Evolutionary conservation across 2,113 vertebrate species (phyloP), one percentile per base, ranked within the genome.

Genomic region (Dasyornis broadbenti): DNA sequence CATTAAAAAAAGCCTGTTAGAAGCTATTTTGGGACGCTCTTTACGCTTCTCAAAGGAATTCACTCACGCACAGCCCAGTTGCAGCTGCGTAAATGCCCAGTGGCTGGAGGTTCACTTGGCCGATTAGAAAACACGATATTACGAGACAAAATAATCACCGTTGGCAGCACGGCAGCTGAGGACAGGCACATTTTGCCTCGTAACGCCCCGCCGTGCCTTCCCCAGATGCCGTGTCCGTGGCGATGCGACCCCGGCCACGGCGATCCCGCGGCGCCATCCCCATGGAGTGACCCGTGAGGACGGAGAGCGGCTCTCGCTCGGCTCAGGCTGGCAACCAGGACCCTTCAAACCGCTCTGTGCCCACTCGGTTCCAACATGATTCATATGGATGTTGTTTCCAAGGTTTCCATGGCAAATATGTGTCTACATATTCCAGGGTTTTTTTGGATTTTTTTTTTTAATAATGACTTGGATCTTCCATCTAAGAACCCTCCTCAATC

Each of bases 281-380:
- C 6, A 4, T 19, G 10, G 50, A 50, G 35, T 0, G 11, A 63
- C 52, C 82, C n/a, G 2, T 2, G 57, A 4, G 69, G 73, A 83
- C 0, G 1, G 64, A 11, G 6, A 79, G 87, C 0, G 6, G 33
- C 66, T 66, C 81, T 50, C 5, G 0, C 47, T 35, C 20, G 9
- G 75, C 64, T 57, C 75, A 20, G 30, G 80, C 77, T 90, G 90
- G 65, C 76, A 82, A 84, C 65, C 33, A 54, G 39, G 95, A 96
- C 92, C 81, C 92, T 93, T 81, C 45, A 19, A 78, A 69, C 66
- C 50, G 5, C 63, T 59, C 65, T 1, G 33, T 95, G 95, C 95
- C 96, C 95, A 92, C 95, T 95, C 95, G 69, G 11, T 91, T 80
- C 65, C 60, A 79, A 80, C 20, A n/a, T 94, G 94, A 96, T 89